A percentile compares a stretch with the other conserved stretches of the same genome.
Evolutionary conservation across 2,888 invertebrate genomes (phyloP).

Genomic region (Ennomos quercinarius): DNA sequence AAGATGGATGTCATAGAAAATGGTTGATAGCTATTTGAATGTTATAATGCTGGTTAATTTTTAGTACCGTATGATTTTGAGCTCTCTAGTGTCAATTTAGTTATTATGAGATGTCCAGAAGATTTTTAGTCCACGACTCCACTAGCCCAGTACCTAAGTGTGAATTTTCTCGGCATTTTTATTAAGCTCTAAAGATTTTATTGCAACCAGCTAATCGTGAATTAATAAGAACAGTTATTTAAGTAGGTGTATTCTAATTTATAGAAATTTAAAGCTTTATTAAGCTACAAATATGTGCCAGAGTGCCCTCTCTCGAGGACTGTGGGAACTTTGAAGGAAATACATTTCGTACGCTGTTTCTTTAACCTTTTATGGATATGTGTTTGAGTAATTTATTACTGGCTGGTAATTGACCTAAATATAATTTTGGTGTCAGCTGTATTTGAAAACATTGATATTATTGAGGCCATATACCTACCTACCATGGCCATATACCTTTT

Average conservation of each 20-base stretch:
- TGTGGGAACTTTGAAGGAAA: constrained; percentile 20
- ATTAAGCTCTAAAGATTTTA: constrained; percentile 39
- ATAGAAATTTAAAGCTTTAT: constrained; percentile 36
- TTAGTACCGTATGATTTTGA: no score
- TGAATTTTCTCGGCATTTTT: constrained; percentile 40
- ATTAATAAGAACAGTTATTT: constrained; percentile 40
- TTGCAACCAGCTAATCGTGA: constrained; percentile 39
- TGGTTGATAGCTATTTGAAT: no score
- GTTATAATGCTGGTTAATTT: no score
- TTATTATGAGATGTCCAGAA: not conserved
- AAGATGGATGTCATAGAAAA: no score
- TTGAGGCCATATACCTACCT: no score
- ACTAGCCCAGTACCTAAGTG: constrained; percentile 23
- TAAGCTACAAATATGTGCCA: constrained; percentile 33
- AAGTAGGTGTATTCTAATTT: constrained; percentile 42
- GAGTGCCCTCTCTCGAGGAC: constrained; percentile 18
- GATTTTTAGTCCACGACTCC: not conserved
- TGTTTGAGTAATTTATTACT: no score
- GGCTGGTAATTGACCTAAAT: no score
- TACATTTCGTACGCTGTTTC: constrained; percentile 18
- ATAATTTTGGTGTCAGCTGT: no score
- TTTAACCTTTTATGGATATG: not conserved
- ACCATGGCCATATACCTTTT: no score
- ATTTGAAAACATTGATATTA: no score
- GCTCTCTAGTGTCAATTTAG: no score